A percentile compares a stretch with the other conserved stretches of the same genome.
These are phyloP conservation scores for Turnix velox DNA, from an alignment of 2,113 vertebrate genomes.

Conservation along the genomic window DNA sequence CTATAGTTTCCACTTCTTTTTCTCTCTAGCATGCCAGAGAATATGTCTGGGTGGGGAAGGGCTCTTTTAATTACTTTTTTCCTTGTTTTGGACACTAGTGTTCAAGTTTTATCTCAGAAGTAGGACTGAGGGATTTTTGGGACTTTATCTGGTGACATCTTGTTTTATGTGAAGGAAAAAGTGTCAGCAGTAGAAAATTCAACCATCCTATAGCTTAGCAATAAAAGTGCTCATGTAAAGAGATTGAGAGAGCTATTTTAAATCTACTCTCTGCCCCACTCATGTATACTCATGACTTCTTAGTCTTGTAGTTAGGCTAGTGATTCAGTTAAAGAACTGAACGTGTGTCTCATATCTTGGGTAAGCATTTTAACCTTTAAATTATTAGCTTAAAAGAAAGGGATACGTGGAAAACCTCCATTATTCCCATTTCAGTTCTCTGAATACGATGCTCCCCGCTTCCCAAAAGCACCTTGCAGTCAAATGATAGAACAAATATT, in stretches of 20 bases:
- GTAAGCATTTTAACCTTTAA: neutral
- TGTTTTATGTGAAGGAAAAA: neutral
- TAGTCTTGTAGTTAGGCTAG: neutral
- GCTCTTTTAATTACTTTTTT: neutral
- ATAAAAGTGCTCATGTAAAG: rapidly evolving
- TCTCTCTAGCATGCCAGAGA: neutral
- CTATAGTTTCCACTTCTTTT: neutral
- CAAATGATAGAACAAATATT: neutral
- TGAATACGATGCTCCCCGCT: neutral
- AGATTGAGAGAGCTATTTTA: neutral
- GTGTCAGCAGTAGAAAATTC: neutral
- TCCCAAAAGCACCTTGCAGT: neutral
- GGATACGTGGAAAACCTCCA: neutral
- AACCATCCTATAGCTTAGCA: neutral
- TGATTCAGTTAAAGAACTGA: neutral
- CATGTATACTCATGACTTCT: neutral
- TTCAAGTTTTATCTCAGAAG: neutral
- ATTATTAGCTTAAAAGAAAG: neutral
- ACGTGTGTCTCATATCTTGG: neutral
- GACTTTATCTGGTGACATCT: neutral
- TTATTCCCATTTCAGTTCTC: neutral
- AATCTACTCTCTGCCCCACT: neutral
- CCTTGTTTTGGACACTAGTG: neutral
- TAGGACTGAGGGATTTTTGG: neutral
- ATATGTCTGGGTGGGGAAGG: neutral